phyloP scores from a whole-genome alignment of 37 sponge, comb jelly and placozoan species.

The Tethya wilhelma region DNA sequence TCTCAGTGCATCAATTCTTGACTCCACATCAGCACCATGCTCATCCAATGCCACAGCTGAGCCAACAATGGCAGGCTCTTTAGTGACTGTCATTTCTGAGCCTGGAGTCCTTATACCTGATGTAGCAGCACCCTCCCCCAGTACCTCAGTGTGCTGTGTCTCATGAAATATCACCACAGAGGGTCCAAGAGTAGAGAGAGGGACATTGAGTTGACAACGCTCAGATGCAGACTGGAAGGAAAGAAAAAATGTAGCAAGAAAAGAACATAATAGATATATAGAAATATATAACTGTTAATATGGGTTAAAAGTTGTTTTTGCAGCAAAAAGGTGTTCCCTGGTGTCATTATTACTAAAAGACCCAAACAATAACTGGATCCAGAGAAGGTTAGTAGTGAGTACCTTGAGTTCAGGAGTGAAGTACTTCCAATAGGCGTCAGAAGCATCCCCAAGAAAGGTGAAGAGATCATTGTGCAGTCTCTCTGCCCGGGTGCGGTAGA shows the following conservation, averaged over 20 bases:
- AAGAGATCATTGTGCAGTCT: constrained; percentile 95
- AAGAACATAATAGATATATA: not conserved
- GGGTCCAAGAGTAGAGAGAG: constrained; percentile 81
- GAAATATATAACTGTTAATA: not conserved
- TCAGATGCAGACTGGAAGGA: constrained; percentile 29
- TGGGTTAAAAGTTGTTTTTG: not conserved
- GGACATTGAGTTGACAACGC: constrained; percentile 53
- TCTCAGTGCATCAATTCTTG: not conserved
- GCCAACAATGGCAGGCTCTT: not conserved
- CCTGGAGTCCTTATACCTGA: too few relatives aligned
- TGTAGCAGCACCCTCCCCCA: constrained; percentile 30
- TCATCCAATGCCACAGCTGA: not conserved
- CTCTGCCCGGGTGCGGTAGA: constrained; percentile 92
- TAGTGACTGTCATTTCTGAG: not conserved
- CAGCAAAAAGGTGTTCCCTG: not conserved
- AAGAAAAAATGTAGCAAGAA: not conserved
- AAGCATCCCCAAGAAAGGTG: constrained; percentile 87
- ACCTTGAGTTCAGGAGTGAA: constrained; percentile 81
- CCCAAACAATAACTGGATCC: too few relatives aligned
- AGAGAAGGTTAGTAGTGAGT: not conserved
- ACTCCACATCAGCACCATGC: not conserved
- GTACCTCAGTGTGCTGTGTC: constrained; percentile 84
- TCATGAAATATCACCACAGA: constrained; percentile 91
- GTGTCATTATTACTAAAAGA: too few relatives aligned
- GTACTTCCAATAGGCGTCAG: constrained; percentile 84